Evolutionary conservation across 2,113 vertebrate genomes (phyloP).

Genomic region (Rhineura floridana): DNA sequence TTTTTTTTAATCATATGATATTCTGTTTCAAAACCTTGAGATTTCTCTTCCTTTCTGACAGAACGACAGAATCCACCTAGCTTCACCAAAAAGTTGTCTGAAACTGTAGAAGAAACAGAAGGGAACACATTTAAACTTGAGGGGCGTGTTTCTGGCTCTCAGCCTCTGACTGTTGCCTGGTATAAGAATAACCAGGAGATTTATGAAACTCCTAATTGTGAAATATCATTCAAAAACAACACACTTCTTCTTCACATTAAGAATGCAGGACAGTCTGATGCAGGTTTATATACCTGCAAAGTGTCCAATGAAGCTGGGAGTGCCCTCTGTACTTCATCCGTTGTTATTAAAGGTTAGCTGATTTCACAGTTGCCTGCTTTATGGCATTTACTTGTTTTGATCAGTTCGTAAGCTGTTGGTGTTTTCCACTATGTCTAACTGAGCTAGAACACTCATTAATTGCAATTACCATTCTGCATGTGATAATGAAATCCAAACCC

Average conservation of each 20-base stretch:
- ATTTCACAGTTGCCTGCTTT: not conserved
- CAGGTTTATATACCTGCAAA: constrained; percentile 88
- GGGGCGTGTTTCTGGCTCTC: constrained; percentile 89
- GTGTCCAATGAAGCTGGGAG: constrained; percentile 91
- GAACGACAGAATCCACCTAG: constrained; percentile 90
- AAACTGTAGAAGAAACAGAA: constrained; percentile 89
- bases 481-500: not conserved
- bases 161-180: constrained; percentile 89
- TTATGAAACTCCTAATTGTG: constrained; percentile 81
- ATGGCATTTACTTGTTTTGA: not conserved
- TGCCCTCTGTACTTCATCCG: constrained; percentile 80
- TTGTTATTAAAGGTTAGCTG: constrained; percentile 88
- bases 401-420: not conserved
- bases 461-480: not conserved
- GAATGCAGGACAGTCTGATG: constrained; percentile 78
- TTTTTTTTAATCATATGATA: not conserved
- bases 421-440: not conserved
- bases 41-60: constrained; percentile 67
- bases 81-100: constrained; percentile 94
- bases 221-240: constrained; percentile 92
- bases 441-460: not conserved
- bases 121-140: constrained; percentile 92
- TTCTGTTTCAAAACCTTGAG: constrained; percentile 20
- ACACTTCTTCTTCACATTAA: constrained; percentile 85
- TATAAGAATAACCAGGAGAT: constrained; percentile 88